These are phyloP conservation scores for Montipora capitata DNA, from an alignment of 92 coral and sea anemone genomes.

Conservation along the genomic window DNA sequence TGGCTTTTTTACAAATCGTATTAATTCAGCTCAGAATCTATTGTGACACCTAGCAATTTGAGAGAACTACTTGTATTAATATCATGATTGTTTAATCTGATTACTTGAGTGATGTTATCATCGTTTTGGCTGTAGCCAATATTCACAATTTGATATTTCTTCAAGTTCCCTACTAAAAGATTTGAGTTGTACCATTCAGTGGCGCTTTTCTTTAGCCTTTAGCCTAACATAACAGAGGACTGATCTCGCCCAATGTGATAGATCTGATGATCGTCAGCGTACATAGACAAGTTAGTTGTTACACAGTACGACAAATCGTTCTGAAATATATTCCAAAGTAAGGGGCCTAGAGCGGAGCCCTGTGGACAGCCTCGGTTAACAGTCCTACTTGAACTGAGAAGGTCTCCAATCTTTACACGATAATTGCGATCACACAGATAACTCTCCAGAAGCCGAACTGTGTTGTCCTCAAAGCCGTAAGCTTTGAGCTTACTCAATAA, in stretches of 20 bases:
- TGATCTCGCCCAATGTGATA: conserved; percentile 29
- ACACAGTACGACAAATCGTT: conserved; percentile 22
- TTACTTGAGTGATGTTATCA: conserved; percentile 7
- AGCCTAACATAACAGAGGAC: conserved; percentile 31
- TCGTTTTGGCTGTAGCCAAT: conserved; percentile 28
- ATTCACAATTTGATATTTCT: conserved; percentile 64
- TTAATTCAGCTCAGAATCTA: conserved; percentile 48
- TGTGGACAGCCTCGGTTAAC: conserved; percentile 58
- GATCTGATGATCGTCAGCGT: conserved; percentile 51
- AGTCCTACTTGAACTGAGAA: conserved; percentile 12
- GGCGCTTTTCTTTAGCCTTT: conserved; percentile 52
- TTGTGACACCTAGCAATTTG: conserved; percentile 32
- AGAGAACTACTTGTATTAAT: neutral
- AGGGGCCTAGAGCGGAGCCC: conserved; percentile 56
- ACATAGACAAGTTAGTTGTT: conserved; percentile 28
- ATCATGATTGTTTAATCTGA: conserved; percentile 14
- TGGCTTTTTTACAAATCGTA: conserved; percentile 32
- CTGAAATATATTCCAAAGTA: conserved; percentile 32
- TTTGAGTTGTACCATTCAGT: conserved; percentile 65
- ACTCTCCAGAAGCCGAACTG: conserved; percentile 32
- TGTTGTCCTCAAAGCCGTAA: conserved; percentile 25
- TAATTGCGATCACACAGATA: conserved; percentile 47
- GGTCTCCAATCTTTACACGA: conserved; percentile 25
- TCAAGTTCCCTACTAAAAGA: conserved; percentile 59
- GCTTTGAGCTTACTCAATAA: conserved; percentile 26